Base-by-base conservation (phyloP, 1,140 invertebrate species). In the Pogonomyrmex californicus region DNA sequence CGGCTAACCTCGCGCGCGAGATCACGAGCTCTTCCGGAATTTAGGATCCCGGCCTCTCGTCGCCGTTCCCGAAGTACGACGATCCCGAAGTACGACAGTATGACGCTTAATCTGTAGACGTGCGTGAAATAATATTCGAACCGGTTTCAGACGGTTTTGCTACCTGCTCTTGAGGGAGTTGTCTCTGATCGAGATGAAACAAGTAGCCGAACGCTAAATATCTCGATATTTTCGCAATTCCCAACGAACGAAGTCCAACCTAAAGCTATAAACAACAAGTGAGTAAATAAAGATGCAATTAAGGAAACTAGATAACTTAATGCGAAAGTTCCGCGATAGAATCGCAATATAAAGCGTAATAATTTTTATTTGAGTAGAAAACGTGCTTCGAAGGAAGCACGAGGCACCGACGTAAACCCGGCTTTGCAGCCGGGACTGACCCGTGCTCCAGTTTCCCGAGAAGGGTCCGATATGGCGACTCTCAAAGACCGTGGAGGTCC, bases 121-220 rank as follows among this genome's bases (percentile, higher is more conserved):
- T 85, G 82, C 62, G 36, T 65, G 58, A 63, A 77, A 85, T 85
- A 77, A 85, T 41, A 76, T 76, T 85, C 51, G 58, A 51, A 77
- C 71, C 71, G 71, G 71, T 63, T 63, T 51, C 79, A 17, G 36
- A 4, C n/a, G n/a, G 10, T 2, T 56, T 36, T 23, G 14, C 58
- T 75, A 62, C 56, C 70, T 60, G 49, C 30, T 30, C 41, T 30
- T 7, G 23, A 14, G 5, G 54, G n/a, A 76, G 23, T 23, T 23
- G 23, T 23, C 23, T 23, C 23, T 36, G 68, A 73, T 60, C 23
- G 51, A 73, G 30, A 47, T 6, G 4, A 62, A 7, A 23, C 51
- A 30, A 54, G 17, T 23, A n/a, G 38, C n/a, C 9, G 7, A 47
- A 10, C 4, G 17, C 2, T 2, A 3, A 47, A 49, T 49, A 58